phyloP scores from a whole-genome alignment of 2,797 vertebrate species.

The Ispidina picta region DNA sequence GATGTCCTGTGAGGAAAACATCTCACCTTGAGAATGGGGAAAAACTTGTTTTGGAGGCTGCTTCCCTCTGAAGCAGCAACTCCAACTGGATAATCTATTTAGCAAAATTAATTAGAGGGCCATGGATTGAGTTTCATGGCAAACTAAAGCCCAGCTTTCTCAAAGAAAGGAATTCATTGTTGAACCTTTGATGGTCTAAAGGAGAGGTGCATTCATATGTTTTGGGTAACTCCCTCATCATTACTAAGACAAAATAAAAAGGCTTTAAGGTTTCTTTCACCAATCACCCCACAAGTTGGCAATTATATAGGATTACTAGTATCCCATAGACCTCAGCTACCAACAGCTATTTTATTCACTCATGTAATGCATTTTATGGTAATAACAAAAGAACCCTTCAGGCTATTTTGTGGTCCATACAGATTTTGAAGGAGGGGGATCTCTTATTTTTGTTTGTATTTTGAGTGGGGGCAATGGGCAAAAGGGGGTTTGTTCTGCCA shows the following conservation, averaged over 20 bases:
- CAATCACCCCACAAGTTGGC: slow-evolving; percentile 55
- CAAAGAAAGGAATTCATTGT: slow-evolving; percentile 72
- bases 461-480: slow-evolving; percentile 4
- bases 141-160: slow-evolving; percentile 71
- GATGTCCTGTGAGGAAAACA: slow-evolving; percentile 72
- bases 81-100: slow-evolving; percentile 76
- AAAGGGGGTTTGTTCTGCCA: slow-evolving; percentile 22
- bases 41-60: slow-evolving; percentile 67
- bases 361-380: slow-evolving; percentile 31
- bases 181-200: slow-evolving; percentile 75
- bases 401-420: slow-evolving; percentile 63
- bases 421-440: slow-evolving; percentile 19
- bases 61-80: slow-evolving; percentile 64
- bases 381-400: slow-evolving; percentile 60
- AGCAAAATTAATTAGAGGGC: slow-evolving; percentile 75
- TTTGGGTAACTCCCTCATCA: slow-evolving; percentile 67
- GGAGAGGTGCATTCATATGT: slow-evolving; percentile 66
- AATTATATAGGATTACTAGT: slow-evolving; percentile 74
- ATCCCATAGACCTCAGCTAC: slow-evolving; percentile 63
- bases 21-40: slow-evolving; percentile 75
- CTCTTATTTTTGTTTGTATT: slow-evolving; percentile 61
- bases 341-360: slow-evolving; percentile 60
- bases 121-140: slow-evolving; percentile 76
- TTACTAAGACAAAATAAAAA: slow-evolving; percentile 72
- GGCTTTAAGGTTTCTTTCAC: slow-evolving; percentile 64